These are phyloP conservation scores for Stomorhina lunata DNA, from an alignment of 2,888 invertebrate species.

Conservation along the genomic window DNA sequence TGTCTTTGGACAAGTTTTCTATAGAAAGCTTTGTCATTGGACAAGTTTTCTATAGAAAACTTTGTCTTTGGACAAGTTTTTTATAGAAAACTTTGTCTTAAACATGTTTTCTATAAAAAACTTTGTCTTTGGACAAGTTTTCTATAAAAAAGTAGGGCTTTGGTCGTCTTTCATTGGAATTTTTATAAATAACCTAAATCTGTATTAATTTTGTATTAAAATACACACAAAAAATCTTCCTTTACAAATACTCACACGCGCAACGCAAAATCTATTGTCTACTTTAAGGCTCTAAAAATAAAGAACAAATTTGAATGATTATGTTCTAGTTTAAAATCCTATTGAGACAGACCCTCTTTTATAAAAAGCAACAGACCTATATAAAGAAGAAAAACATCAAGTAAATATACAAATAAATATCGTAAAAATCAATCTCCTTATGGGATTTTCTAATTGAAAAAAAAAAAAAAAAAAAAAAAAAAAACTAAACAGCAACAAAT, in stretches of 20 bases:
- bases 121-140: too few relatives aligned
- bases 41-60: too few relatives aligned
- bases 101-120: too few relatives aligned
- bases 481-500: slow-evolving; percentile 23
- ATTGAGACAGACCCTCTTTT: neutral
- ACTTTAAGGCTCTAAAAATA: neutral
- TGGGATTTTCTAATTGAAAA: neutral
- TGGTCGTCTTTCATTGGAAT: too few relatives aligned
- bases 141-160: too few relatives aligned
- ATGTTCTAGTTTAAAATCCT: neutral
- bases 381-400: too few relatives aligned
- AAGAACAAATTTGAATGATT: neutral
- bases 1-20: too few relatives aligned
- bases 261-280: neutral
- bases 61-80: too few relatives aligned
- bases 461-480: neutral
- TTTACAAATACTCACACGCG: neutral
- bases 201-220: slow-evolving; percentile 9
- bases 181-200: neutral
- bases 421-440: slow-evolving; percentile 31
- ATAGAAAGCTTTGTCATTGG: too few relatives aligned
- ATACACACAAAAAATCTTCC: neutral
- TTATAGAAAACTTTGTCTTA: too few relatives aligned
- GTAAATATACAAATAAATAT: neutral
- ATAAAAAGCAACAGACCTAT: neutral